A percentile compares a stretch with the other conserved stretches of the same genome.
Conservation (phyloP, 2,888 invertebrate species). For the Oscheius sp. region DNA sequence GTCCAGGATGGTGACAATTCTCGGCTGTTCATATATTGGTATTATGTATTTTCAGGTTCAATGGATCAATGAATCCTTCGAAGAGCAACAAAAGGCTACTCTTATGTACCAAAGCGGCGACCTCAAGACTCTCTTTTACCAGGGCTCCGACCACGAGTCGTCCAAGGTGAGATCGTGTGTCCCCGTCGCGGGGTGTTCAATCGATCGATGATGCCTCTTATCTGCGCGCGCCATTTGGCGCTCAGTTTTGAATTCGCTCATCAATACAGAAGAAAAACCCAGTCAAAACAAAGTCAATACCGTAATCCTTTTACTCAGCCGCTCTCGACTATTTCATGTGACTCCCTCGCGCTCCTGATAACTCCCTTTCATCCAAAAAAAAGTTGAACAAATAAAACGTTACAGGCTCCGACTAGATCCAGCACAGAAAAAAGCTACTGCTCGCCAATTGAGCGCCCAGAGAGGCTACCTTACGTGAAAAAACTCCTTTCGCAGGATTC, state of each 20-base stretch:
- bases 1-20: no score
- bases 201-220: conserved; percentile 28
- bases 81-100: conserved; percentile 24
- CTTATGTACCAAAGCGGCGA: conserved; percentile 30
- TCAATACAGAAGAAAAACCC: not conserved
- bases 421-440: conserved; percentile 28
- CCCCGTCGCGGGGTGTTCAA: conserved; percentile 10
- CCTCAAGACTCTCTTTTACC: conserved; percentile 28
- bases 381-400: conserved; percentile 1
- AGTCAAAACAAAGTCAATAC: not conserved
- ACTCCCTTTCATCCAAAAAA: not conserved
- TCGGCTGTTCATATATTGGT: not conserved
- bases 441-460: conserved; percentile 23
- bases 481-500: conserved; percentile 26
- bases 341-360: conserved; percentile 11
- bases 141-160: conserved; percentile 29
- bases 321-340: conserved; percentile 8
- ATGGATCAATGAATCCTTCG: conserved; percentile 35
- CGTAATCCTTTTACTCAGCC: not conserved
- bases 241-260: no score
- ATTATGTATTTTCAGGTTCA: conserved; percentile 27
- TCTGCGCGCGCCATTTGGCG: conserved; percentile 18
- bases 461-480: conserved; percentile 29
- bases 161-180: conserved; percentile 25
- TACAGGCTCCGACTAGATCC: conserved; percentile 25